A percentile compares a stretch with the other conserved stretches of the same genome.
phyloP scores from a whole-genome alignment of 2,888 invertebrate genomes.

The Oscheius onirici region DNA sequence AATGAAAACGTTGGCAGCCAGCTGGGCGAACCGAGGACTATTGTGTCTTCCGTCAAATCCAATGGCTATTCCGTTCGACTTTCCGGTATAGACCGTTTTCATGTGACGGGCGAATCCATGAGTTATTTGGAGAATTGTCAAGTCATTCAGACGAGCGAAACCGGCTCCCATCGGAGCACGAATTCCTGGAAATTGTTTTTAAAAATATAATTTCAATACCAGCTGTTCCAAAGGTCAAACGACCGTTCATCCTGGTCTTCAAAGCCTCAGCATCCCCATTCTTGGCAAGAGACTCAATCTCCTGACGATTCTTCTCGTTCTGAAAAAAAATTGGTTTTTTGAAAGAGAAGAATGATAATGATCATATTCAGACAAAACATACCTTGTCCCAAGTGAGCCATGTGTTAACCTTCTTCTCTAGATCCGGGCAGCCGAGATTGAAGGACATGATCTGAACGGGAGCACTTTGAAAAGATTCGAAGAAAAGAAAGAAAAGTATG shows the following conservation, averaged over 20 bases:
- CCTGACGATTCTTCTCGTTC: conserved; percentile 65
- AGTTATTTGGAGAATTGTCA: conserved; percentile 87
- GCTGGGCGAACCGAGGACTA: conserved; percentile 82
- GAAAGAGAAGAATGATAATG: background rate
- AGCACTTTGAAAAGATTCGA: background rate
- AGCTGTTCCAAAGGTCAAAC: conserved; percentile 75
- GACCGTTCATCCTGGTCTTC: conserved; percentile 68
- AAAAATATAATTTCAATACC: conserved; percentile 60
- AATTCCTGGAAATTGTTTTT: conserved; percentile 76
- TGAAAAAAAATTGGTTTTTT: conserved; percentile 23
- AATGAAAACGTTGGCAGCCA: conserved; percentile 86
- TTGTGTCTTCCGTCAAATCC: conserved; percentile 70
- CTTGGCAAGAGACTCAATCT: conserved; percentile 71
- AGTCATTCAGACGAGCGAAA: conserved; percentile 91
- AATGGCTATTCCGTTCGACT: conserved; percentile 61
- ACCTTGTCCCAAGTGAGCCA: conserved; percentile 69
- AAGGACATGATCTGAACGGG: conserved; percentile 21
- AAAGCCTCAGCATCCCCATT: conserved; percentile 70
- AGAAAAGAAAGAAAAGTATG: background rate
- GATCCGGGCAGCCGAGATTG: conserved; percentile 40
- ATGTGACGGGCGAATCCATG: conserved; percentile 68
- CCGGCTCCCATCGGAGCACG: conserved; percentile 92
- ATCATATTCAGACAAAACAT: background rate
- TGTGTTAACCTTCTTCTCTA: conserved; percentile 59
- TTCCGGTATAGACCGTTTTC: conserved; percentile 29